Conservation (phyloP, 2,113 vertebrate genomes). For the Pitta sordida region DNA sequence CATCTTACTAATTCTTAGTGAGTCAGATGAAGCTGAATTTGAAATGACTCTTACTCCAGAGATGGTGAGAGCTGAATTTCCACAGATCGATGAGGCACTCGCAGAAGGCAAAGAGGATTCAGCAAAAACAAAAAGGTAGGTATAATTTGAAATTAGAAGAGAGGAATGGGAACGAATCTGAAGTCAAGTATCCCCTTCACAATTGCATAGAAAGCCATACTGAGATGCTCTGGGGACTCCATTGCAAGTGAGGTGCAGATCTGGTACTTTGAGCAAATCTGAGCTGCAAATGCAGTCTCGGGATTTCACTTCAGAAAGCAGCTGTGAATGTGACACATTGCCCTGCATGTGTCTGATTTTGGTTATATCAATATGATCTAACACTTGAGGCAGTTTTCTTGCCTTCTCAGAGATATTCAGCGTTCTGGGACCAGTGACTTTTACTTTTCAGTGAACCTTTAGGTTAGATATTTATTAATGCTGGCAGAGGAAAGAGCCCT, state of each 20-base stretch:
- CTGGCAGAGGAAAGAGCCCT: background rate
- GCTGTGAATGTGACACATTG: background rate
- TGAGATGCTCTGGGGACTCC: background rate
- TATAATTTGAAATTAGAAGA: background rate
- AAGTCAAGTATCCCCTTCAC: background rate
- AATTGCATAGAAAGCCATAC: background rate
- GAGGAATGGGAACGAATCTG: background rate
- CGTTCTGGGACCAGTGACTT: background rate
- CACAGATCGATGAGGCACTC: background rate
- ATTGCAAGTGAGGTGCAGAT: background rate
- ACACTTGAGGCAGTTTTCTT: background rate
- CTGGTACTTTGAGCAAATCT: background rate
- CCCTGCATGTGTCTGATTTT: background rate
- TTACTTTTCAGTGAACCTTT: background rate
- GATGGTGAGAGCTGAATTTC: constrained; percentile 85
- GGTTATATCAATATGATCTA: background rate
- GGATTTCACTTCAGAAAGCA: background rate
- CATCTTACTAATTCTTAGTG: constrained; percentile 63
- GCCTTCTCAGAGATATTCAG: background rate
- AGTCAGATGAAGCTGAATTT: constrained; percentile 55
- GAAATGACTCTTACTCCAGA: constrained; percentile 78
- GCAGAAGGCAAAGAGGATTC: background rate
- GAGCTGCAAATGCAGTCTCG: background rate
- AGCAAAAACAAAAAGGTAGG: background rate
- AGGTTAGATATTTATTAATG: background rate